phyloP scores from a whole-genome alignment of 2,113 vertebrate genomes.

The Urocolius indicus region DNA sequence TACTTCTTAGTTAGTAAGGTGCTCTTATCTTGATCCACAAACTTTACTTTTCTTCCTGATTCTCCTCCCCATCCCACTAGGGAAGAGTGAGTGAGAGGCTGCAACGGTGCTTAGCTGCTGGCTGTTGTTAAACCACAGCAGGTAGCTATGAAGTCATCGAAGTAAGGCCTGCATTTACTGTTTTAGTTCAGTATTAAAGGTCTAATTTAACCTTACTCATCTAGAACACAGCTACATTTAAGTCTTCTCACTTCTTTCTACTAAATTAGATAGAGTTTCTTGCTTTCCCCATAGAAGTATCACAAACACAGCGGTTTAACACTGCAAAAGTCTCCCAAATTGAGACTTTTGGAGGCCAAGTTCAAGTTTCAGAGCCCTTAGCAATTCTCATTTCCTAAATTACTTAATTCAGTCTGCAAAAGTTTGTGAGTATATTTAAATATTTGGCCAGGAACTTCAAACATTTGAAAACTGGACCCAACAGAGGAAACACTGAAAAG shows the following conservation, averaged over 20 bases:
- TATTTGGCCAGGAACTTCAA: background rate
- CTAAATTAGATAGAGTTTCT: background rate
- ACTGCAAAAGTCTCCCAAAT: background rate
- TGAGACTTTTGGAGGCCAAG: too few relatives aligned
- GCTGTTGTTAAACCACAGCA: background rate
- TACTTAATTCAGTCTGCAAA: background rate
- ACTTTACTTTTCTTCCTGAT: too few relatives aligned
- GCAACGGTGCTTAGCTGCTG: too few relatives aligned
- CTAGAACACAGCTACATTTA: background rate
- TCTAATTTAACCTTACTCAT: background rate
- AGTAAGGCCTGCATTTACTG: background rate
- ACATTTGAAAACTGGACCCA: background rate
- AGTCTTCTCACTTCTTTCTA: background rate
- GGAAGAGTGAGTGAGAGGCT: too few relatives aligned
- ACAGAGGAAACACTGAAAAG: background rate
- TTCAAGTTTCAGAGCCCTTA: background rate
- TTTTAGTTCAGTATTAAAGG: background rate
- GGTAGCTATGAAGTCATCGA: background rate
- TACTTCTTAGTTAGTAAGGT: too few relatives aligned
- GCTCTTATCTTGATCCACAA: too few relatives aligned
- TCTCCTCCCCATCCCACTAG: too few relatives aligned
- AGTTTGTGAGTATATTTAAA: background rate
- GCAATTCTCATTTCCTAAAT: background rate
- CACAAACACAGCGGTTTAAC: background rate
- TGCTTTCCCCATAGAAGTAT: background rate